Evolutionary conservation across 2,888 invertebrate species (phyloP).

Genomic region (Poecilobothrus nobilitatus): DNA sequence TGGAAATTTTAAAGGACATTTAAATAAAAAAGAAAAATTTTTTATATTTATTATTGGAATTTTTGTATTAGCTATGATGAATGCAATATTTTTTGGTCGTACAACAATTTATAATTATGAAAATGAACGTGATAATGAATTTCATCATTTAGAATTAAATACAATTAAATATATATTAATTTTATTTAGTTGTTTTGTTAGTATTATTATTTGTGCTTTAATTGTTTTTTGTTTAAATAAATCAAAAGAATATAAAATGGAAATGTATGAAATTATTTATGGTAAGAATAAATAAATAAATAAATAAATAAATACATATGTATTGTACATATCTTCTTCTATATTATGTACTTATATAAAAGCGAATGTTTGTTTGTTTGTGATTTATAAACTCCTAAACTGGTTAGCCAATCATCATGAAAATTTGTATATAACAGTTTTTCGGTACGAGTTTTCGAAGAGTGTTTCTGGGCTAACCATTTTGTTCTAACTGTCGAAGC

Average conservation of each 20-base stretch:
- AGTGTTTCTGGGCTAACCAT: no score
- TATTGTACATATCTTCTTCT: not conserved
- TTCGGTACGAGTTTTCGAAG: no score
- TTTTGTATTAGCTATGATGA: constrained; percentile 13
- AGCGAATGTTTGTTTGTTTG: no score
- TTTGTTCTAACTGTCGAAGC: no score
- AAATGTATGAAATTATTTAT: not conserved
- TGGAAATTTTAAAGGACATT: constrained; percentile 10
- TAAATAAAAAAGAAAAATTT: constrained; percentile 19
- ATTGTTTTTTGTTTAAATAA: not conserved
- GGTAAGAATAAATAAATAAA: not conserved
- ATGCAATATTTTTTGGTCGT: constrained; percentile 15
- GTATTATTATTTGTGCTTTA: not conserved
- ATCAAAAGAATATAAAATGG: not conserved
- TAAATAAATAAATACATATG: not conserved
- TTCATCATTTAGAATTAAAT: not conserved
- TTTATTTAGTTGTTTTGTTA: constrained; percentile 11
- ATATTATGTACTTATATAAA: no score
- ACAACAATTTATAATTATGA: constrained; percentile 19
- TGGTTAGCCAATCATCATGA: no score
- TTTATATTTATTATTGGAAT: constrained; percentile 13
- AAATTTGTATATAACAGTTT: no score
- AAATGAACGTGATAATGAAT: constrained; percentile 15
- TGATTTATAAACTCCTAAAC: no score
- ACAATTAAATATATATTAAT: constrained; percentile 10